phyloP scores from a whole-genome alignment of 2,797 vertebrate genomes.

The Rhinichthys osculus region DNA sequence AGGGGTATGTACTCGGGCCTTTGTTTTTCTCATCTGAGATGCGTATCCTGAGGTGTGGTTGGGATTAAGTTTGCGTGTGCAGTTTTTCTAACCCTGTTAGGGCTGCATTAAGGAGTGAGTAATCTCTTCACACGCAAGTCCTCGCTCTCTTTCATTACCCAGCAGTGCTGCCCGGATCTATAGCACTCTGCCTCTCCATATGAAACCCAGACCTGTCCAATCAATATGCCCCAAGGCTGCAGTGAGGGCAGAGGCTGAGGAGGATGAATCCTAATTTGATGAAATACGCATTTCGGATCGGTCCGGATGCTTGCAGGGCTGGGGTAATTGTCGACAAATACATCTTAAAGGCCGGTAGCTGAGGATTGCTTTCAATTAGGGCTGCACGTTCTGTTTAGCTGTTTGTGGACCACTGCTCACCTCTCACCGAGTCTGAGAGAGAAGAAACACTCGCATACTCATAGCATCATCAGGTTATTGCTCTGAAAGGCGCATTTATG shows the following conservation, averaged over 20 bases:
- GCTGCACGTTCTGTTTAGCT: conserved; percentile 72
- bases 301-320: conserved; percentile 79
- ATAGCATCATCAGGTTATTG: conserved; percentile 5
- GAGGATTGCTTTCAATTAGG: conserved; percentile 95
- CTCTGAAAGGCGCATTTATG: conserved; percentile 43
- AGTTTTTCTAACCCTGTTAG: conserved; percentile 62
- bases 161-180: conserved; percentile 64
- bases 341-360: conserved; percentile 87
- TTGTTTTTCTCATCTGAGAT: conserved; percentile 39
- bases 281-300: conserved; percentile 81
- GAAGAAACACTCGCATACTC: not conserved
- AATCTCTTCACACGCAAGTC: conserved; percentile 66
- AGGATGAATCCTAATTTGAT: conserved; percentile 84
- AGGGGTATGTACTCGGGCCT: conserved; percentile 25
- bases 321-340: conserved; percentile 89
- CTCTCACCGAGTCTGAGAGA: conserved; percentile 26
- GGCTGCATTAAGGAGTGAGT: conserved; percentile 70
- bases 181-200: conserved; percentile 69
- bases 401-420: conserved; percentile 22
- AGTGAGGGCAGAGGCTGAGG: conserved; percentile 74
- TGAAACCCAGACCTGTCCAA: conserved; percentile 76
- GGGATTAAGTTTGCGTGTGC: conserved; percentile 61
- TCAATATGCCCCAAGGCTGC: conserved; percentile 84
- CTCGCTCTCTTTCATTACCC: conserved; percentile 65
- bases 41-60: conserved; percentile 57